These are phyloP conservation scores for Meles meles DNA, from an alignment of 2,113 vertebrate species.

Conservation along the genomic window DNA sequence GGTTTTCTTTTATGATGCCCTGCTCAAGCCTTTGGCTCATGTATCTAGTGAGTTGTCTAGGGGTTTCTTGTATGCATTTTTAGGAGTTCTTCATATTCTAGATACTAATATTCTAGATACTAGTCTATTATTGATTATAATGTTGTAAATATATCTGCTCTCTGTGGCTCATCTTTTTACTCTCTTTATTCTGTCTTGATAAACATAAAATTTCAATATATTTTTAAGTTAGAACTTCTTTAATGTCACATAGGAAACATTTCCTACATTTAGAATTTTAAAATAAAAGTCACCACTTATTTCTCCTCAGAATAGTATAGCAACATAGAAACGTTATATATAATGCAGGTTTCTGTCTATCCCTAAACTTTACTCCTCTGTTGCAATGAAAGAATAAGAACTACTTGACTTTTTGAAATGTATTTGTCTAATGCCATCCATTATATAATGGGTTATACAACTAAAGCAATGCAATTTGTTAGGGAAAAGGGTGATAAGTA, in stretches of 20 bases:
- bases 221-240: not conserved
- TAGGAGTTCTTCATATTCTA: not conserved
- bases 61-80: not conserved
- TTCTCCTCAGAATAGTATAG: not conserved
- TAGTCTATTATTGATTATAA: not conserved
- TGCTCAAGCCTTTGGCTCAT: not conserved
- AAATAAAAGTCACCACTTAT: not conserved
- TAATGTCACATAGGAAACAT: not conserved
- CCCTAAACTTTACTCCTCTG: not conserved
- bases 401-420: not conserved
- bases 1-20: not conserved
- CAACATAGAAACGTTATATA: not conserved
- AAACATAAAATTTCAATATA: not conserved
- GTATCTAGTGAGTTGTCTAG: not conserved
- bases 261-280: not conserved
- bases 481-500: not conserved
- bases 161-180: not conserved
- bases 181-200: not conserved
- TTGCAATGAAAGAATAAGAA: slow-evolving; percentile 29
- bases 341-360: not conserved
- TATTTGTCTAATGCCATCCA: not conserved
- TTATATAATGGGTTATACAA: not conserved
- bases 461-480: not conserved
- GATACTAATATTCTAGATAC: not conserved
- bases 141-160: not conserved